These are phyloP conservation scores for Oreochromis niloticus DNA, from an alignment of 2,113 vertebrate species.

Conservation along the genomic window DNA sequence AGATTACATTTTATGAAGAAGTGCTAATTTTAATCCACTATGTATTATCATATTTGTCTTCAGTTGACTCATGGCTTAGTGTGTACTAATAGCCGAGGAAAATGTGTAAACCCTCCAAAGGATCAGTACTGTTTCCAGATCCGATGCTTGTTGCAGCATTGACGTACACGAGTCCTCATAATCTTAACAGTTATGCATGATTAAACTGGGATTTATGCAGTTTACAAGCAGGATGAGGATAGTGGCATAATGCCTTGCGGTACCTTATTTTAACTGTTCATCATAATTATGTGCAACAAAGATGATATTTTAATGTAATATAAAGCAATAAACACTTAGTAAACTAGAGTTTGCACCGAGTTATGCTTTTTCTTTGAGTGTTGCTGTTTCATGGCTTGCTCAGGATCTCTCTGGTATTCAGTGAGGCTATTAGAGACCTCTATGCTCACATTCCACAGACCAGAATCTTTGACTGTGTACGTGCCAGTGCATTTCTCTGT, in stretches of 20 bases:
- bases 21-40: slow-evolving; percentile 17
- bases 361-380: neutral
- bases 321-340: neutral
- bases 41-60: slow-evolving; percentile 52
- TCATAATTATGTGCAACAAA: neutral
- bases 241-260: neutral
- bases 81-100: slow-evolving; percentile 35
- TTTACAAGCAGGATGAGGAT: slow-evolving; percentile 1
- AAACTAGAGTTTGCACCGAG: neutral
- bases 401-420: neutral
- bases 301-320: slow-evolving; percentile 1
- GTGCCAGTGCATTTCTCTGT: neutral
- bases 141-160: slow-evolving; percentile 53
- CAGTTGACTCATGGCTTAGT: slow-evolving; percentile 41
- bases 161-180: slow-evolving; percentile 49
- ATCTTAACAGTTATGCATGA: slow-evolving; percentile 59
- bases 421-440: slow-evolving; percentile 14
- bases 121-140: slow-evolving; percentile 49
- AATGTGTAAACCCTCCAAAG: slow-evolving; percentile 43
- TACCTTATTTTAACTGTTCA: neutral
- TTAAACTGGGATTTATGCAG: slow-evolving; percentile 50
- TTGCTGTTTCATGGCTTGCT: neutral
- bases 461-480: slow-evolving; percentile 6
- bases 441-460: slow-evolving; percentile 6
- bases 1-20: slow-evolving; percentile 7